These are phyloP conservation scores for Chrysocyon brachyurus DNA, from an alignment of 2,797 vertebrate species.

Conservation along the genomic window DNA sequence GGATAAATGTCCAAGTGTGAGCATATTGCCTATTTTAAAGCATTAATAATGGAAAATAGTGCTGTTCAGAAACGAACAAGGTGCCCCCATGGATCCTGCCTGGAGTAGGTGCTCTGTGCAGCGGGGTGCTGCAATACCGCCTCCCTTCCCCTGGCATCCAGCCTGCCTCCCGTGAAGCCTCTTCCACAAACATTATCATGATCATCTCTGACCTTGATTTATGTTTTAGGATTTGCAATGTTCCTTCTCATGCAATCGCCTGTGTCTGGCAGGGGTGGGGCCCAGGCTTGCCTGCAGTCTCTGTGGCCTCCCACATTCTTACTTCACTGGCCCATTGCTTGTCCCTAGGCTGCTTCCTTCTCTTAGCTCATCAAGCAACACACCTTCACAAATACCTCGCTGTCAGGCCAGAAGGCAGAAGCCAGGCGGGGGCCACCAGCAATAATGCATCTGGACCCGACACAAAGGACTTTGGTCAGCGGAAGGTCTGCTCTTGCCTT, in stretches of 20 bases:
- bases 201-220: not conserved
- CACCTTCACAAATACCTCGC: not conserved
- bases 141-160: not conserved
- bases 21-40: not conserved
- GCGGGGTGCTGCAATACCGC: too few species aligned
- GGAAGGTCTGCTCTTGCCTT: not conserved
- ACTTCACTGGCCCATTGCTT: too few species aligned
- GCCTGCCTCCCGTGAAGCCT: not conserved
- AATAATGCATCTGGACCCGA: not conserved
- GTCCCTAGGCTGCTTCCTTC: not conserved
- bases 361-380: not conserved
- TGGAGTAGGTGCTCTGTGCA: not conserved
- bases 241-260: not conserved
- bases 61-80: not conserved
- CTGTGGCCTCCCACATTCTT: not conserved
- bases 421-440: not conserved
- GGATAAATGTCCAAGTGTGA: not conserved
- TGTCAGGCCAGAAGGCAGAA: not conserved
- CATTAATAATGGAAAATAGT: not conserved
- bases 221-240: not conserved
- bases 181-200: not conserved
- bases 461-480: accelerated
- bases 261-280: accelerated
- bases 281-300: not conserved
- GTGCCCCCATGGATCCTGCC: not conserved